Conservation (phyloP, 35 echinoderm and acorn worm genomes). For the Ophioderma brevispina region DNA sequence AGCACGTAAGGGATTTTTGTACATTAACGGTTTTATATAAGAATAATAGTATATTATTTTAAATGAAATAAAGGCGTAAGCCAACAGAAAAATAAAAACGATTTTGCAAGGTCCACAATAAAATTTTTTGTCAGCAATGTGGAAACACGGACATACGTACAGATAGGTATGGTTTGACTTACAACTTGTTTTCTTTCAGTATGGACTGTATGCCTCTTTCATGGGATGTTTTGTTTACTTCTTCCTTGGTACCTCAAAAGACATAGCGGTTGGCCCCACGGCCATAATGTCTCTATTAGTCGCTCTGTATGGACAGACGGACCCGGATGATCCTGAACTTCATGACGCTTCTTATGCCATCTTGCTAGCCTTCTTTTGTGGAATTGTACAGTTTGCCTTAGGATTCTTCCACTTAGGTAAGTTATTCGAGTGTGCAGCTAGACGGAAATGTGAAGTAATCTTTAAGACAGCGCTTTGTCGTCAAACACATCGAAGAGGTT, state of each 20-base stretch:
- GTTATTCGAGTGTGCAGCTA: too few relatives aligned
- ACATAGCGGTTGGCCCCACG: conserved; percentile 84
- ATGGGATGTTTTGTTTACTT: conserved; percentile 89
- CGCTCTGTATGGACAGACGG: conserved; percentile 54
- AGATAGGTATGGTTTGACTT: not conserved
- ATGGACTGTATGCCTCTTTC: conserved; percentile 89
- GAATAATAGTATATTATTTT: too few relatives aligned
- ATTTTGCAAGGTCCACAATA: too few relatives aligned
- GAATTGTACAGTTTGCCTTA: conserved; percentile 73
- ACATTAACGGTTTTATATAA: too few relatives aligned
- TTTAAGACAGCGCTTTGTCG: too few relatives aligned
- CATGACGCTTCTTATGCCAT: conserved; percentile 92
- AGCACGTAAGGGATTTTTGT: too few relatives aligned
- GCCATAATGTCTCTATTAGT: conserved; percentile 95
- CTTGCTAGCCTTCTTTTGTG: conserved; percentile 83
- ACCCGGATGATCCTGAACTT: conserved; percentile 10
- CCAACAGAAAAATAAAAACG: too few relatives aligned
- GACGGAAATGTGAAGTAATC: too few relatives aligned
- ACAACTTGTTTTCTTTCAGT: conserved; percentile 33
- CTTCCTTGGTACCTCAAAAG: conserved; percentile 86
- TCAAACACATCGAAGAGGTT: too few relatives aligned
- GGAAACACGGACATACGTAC: too few relatives aligned
- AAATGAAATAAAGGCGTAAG: too few relatives aligned
- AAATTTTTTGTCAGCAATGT: too few relatives aligned
- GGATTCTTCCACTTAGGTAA: conserved; percentile 86